Conservation (phyloP, 2,888 invertebrate species). For the Cerastis rubricosa region DNA sequence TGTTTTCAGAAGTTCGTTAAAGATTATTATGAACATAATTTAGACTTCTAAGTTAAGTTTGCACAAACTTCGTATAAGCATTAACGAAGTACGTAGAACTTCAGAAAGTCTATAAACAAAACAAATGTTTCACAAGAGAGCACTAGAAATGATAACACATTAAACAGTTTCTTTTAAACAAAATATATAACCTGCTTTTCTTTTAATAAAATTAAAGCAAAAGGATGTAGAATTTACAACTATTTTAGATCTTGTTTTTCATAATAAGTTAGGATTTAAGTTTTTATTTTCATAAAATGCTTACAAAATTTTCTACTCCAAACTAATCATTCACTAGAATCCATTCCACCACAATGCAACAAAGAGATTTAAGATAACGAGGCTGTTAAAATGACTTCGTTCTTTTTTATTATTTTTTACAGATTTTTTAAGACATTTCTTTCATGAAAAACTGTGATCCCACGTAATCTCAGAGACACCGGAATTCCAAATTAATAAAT, state of each 20-base stretch:
- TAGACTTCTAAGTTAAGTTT: background rate
- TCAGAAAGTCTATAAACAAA: constrained; percentile 34
- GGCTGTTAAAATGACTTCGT: background rate
- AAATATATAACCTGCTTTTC: background rate
- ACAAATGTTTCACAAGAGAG: constrained; percentile 38
- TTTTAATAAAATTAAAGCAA: background rate
- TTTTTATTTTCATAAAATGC: background rate
- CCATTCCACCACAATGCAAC: too few species aligned
- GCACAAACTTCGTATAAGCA: constrained; percentile 25
- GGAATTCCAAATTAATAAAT: too few species aligned
- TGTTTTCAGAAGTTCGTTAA: constrained; percentile 12
- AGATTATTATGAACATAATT: constrained; percentile 19
- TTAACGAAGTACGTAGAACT: constrained; percentile 30
- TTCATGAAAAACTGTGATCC: too few species aligned
- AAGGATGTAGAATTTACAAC: background rate
- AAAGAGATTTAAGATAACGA: background rate
- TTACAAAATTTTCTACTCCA: background rate
- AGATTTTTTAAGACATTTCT: too few species aligned
- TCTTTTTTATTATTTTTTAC: too few species aligned
- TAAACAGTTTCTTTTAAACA: constrained; percentile 10
- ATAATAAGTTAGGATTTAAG: background rate
- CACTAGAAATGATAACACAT: constrained; percentile 37
- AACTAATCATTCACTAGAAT: background rate
- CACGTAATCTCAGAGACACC: too few species aligned
- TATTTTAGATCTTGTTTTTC: background rate